Evolutionary conservation across 2,797 vertebrate species (phyloP).

Genomic region (Chelmon rostratus): DNA sequence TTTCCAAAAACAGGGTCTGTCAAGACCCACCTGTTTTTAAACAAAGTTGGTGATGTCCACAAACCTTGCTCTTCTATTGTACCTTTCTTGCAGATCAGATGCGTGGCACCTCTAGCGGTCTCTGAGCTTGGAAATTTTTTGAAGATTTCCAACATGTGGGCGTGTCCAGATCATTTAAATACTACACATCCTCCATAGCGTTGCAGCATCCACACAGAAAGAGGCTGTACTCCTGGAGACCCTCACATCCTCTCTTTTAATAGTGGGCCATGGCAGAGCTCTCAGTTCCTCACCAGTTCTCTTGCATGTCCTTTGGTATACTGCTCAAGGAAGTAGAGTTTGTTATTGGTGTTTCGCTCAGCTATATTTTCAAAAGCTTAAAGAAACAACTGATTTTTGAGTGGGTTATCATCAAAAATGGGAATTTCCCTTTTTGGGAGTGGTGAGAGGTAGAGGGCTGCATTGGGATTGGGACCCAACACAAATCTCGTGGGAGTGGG

Average conservation of each 20-base stretch:
- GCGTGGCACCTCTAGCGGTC: conserved; percentile 29
- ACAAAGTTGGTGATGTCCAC: conserved; percentile 2
- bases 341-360: no score
- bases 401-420: conserved; percentile 15
- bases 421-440: conserved; percentile 44
- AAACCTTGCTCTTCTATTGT: not conserved
- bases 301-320: no score
- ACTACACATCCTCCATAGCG: conserved; percentile 34
- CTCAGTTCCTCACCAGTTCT: no score
- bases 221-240: conserved; percentile 24
- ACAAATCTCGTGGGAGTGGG: no score
- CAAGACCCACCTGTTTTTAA: conserved; percentile 35
- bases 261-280: conserved; percentile 4
- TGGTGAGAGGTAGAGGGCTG: no score
- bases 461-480: no score
- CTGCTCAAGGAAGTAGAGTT: no score
- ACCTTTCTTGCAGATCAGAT: not conserved
- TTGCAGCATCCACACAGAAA: conserved; percentile 41
- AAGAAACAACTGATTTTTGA: conserved; percentile 28
- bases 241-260: conserved; percentile 25
- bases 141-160: conserved; percentile 34
- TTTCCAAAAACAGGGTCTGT: conserved; percentile 4
- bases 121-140: conserved; percentile 35
- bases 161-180: conserved; percentile 34
- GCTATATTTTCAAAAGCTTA: conserved; percentile 31